These are phyloP conservation scores for Drosophila sp. DNA, from an alignment of 1,140 invertebrate genomes.

Conservation along the genomic window DNA sequence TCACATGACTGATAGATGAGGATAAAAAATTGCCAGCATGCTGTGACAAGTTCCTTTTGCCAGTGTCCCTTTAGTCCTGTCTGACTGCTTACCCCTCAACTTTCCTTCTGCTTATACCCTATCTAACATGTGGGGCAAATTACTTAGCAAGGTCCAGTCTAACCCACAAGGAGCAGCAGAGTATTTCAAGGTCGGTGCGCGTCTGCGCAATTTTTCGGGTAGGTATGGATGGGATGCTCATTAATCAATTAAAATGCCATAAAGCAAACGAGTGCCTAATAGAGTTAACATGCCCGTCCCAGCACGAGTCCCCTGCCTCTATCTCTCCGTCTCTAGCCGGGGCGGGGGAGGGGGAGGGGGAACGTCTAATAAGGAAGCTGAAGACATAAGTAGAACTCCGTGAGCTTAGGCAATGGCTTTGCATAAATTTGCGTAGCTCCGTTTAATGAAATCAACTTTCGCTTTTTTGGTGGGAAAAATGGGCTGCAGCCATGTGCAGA, in stretches of 20 bases:
- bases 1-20: slow-evolving; percentile 54
- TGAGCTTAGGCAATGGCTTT: slow-evolving; percentile 49
- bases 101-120: background rate
- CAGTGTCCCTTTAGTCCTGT: background rate
- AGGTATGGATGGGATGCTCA: slow-evolving; percentile 36
- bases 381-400: slow-evolving; percentile 2
- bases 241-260: slow-evolving; percentile 75
- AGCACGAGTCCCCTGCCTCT: background rate
- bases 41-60: slow-evolving; percentile 54
- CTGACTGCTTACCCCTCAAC: background rate
- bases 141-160: too few species aligned
- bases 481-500: background rate
- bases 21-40: slow-evolving; percentile 55
- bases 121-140: background rate
- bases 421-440: slow-evolving; percentile 63
- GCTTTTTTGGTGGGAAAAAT: background rate
- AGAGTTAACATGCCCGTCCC: slow-evolving; percentile 44
- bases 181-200: background rate
- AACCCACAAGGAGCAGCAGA: background rate
- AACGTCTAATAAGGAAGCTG: slow-evolving; percentile 35
- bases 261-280: slow-evolving; percentile 61
- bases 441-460: slow-evolving; percentile 69
- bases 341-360: too few species aligned
- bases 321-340: too few species aligned
- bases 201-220: background rate